A percentile compares a stretch with the other conserved stretches of the same genome.
These are phyloP conservation scores for Callimorpha dominula DNA, from an alignment of 2,888 invertebrate genomes.

Conservation along the genomic window DNA sequence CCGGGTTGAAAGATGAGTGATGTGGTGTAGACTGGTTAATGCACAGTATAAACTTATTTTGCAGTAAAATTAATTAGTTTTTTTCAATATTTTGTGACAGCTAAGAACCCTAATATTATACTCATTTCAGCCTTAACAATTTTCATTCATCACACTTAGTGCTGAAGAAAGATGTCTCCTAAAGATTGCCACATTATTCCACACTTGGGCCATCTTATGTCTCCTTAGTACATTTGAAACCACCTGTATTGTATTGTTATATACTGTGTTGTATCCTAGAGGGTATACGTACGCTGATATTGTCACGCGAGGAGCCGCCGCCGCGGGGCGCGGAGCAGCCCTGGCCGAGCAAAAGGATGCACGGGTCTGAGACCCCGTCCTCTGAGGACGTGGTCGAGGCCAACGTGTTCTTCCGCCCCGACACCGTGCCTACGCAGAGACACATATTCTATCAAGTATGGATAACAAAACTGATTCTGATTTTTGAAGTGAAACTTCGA, in stretches of 20 bases:
- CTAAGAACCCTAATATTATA: too few relatives aligned
- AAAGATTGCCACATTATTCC: neutral
- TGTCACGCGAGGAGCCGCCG: conserved; percentile 60
- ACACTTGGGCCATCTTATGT: neutral
- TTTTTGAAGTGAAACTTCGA: too few relatives aligned
- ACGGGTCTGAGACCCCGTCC: conserved; percentile 37
- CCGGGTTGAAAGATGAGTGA: neutral
- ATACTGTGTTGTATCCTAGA: conserved; percentile 3
- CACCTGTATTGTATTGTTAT: neutral
- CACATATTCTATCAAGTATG: conserved; percentile 96
- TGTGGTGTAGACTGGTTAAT: neutral
- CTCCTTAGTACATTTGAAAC: too few relatives aligned
- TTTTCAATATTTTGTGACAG: neutral
- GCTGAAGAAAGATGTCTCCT: neutral
- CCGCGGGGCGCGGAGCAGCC: neutral
- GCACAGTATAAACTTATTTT: neutral
- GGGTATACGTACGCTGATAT: conserved; percentile 65
- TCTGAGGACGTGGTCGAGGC: conserved; percentile 67
- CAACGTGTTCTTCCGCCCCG: conserved; percentile 85
- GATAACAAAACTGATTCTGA: neutral
- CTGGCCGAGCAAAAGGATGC: conserved; percentile 43
- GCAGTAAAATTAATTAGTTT: neutral
- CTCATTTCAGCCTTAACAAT: too few relatives aligned
- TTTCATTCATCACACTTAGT: too few relatives aligned
- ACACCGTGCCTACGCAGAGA: conserved; percentile 91